Conservation (phyloP, 2,113 vertebrate genomes). For the Chamaetylas fuelleborni region DNA sequence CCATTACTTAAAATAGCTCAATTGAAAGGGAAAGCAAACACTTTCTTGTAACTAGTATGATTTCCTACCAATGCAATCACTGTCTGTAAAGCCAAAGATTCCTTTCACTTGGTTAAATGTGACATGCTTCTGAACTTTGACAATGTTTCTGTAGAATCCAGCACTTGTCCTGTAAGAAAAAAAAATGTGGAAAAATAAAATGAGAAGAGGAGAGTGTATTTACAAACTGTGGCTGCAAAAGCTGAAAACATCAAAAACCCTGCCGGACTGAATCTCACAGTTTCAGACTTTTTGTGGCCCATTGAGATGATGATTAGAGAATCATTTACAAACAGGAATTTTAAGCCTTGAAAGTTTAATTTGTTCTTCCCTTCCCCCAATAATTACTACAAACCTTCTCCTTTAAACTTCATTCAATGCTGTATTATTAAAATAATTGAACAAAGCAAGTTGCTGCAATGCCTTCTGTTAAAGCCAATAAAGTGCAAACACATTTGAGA, state of each 20-base stretch:
- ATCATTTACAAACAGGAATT: neutral
- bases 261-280: neutral
- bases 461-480: neutral
- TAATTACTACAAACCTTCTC: neutral
- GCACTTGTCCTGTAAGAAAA: conserved; percentile 77
- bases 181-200: neutral
- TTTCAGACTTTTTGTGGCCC: neutral
- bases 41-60: neutral
- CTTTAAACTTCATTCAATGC: neutral
- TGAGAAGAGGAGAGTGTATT: neutral
- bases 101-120: conserved; percentile 99
- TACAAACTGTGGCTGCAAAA: neutral
- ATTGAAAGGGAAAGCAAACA: neutral
- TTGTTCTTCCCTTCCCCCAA: neutral
- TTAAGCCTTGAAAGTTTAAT: neutral
- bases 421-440: neutral
- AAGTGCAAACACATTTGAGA: neutral
- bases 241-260: neutral
- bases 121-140: conserved; percentile 95
- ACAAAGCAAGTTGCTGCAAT: neutral
- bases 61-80: conserved; percentile 91
- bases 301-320: neutral
- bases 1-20: neutral
- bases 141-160: conserved; percentile 91
- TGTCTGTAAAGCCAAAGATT: conserved; percentile 97